A percentile compares a stretch with the other conserved stretches of the same genome.
Evolutionary conservation across 2,888 invertebrate genomes (phyloP).

Genomic region (Euclidia mi): DNA sequence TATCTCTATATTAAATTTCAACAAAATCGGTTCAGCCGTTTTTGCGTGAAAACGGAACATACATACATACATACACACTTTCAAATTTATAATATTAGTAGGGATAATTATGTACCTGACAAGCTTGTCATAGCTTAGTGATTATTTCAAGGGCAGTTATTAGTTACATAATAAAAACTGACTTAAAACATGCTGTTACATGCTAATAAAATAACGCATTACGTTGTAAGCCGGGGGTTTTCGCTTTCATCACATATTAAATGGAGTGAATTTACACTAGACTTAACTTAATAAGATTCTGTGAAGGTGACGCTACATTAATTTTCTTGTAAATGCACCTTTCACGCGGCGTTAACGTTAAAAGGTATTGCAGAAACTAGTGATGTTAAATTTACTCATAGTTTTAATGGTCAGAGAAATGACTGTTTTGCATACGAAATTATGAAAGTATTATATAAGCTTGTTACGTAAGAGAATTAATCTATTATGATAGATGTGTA

Average conservation of each 20-base stretch:
- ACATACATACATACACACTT: too few species aligned
- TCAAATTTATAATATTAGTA: too few species aligned
- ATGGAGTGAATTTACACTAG: conserved; percentile 23
- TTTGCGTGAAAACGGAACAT: too few species aligned
- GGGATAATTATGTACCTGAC: too few species aligned
- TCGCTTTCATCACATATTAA: conserved; percentile 34
- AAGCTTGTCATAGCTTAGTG: too few species aligned
- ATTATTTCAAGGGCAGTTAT: too few species aligned
- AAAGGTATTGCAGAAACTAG: conserved; percentile 27
- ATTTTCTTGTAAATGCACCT: conserved; percentile 44
- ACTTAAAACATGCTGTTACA: neutral
- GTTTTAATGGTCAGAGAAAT: conserved; percentile 44
- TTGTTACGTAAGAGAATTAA: conserved; percentile 16
- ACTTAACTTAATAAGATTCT: conserved; percentile 22
- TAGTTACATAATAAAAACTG: too few species aligned
- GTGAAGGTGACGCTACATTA: conserved; percentile 46
- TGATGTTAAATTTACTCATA: conserved; percentile 26
- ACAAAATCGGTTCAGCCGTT: too few species aligned
- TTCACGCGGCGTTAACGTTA: conserved; percentile 38
- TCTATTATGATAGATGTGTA: conserved; percentile 1
- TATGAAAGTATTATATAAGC: conserved; percentile 24
- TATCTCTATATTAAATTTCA: too few species aligned
- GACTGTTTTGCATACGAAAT: conserved; percentile 32
- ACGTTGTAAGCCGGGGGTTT: conserved; percentile 1
- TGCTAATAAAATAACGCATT: neutral